Evolutionary conservation across 2,113 vertebrate genomes (phyloP), one percentile per base, ranked within the genome.

Genomic region (Indicator indicator): DNA sequence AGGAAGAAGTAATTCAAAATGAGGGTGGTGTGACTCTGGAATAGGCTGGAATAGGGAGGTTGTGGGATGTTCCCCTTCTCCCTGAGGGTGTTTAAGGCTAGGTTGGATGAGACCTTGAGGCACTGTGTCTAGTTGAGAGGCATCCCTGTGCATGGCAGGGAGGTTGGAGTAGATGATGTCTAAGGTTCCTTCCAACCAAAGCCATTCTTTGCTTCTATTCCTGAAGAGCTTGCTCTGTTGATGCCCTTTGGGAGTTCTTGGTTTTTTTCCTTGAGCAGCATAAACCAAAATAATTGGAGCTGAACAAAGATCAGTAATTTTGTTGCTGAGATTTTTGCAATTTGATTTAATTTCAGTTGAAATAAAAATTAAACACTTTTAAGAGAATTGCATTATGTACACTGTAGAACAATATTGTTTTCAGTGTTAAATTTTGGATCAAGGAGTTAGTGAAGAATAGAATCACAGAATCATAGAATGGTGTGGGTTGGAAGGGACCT

Each of bases 321-420:
- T 55, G 21, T 75, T 85, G 68, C 65, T 33, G 50, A 91, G 33
- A 87, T 63, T 63, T 84, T 83, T 93, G 13, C 23, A 69, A 18
- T 84, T 93, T 55, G 60, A 40, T 90, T 90, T 75, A 33, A 60
- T 91, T 90, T 46, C 52, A 86, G 32, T 92, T 81, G 63, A 84
- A 88, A 69, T 30, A 81, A 67, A 71, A 80, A 76, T 23, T 2
- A 68, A 72, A 32, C 48, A 30, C 9, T 58, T 77, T 26, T 26
- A 75, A 50, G 40, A 69, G 33, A 79, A 75, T 44, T 84, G 14
- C 58, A 38, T 84, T 72, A 46, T 52, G 55, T 89, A 28, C 2
- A 0, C 42, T 75, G 24, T 67, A 87, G 46, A 72, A 55, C 26
- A 30, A 13, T 76, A 54, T 26, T 79, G 10, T 55, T 95, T 87